These are phyloP conservation scores for Mastomys coucha DNA, from an alignment of 2,113 vertebrate species.

Conservation along the genomic window DNA sequence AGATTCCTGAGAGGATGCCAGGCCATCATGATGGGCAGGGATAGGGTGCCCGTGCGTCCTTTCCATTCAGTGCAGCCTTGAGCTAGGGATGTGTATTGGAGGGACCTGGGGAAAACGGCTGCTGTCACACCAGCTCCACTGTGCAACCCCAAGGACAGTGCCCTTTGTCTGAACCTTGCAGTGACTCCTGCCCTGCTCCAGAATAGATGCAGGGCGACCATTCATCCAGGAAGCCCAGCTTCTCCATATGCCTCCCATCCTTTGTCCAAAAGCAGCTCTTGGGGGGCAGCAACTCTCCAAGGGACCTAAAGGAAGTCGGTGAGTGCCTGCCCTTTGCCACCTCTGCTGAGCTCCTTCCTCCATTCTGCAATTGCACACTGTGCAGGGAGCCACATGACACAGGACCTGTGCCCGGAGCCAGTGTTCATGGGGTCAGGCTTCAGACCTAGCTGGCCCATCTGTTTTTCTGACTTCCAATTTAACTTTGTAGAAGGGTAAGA, in stretches of 20 bases:
- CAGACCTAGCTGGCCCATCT: background rate
- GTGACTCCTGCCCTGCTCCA: background rate
- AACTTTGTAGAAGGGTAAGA: background rate
- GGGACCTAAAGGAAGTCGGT: background rate
- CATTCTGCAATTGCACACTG: background rate
- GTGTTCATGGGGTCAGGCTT: background rate
- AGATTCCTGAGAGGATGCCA: background rate
- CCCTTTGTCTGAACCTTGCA: no score
- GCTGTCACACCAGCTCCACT: background rate
- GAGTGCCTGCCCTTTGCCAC: background rate
- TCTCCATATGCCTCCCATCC: fast-evolving
- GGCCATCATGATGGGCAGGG: fast-evolving
- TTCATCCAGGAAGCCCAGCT: background rate
- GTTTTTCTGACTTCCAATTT: background rate
- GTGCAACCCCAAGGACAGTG: fast-evolving
- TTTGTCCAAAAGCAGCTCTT: fast-evolving
- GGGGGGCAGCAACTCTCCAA: background rate
- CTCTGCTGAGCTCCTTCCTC: background rate
- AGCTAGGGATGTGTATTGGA: no score
- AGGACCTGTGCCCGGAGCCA: background rate
- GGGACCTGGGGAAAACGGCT: fast-evolving
- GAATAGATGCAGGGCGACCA: fast-evolving
- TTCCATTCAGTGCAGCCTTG: background rate
- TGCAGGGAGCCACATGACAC: background rate
- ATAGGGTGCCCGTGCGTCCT: no score